Evolutionary conservation across 1,140 invertebrate species (phyloP), one percentile per base, ranked within the genome.

Genomic region (Reticulitermes speratus): DNA sequence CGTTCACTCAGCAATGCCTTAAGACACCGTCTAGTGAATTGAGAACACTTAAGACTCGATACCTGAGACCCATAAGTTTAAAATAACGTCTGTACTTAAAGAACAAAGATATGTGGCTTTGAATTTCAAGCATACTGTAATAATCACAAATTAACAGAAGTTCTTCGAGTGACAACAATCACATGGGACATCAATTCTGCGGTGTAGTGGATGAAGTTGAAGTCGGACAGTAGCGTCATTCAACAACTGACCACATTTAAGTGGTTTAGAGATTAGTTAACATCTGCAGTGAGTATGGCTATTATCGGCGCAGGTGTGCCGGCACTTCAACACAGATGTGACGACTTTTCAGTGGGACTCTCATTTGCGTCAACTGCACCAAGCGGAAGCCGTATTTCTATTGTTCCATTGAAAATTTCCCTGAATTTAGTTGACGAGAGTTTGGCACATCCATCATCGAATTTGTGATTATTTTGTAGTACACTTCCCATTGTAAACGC

Each of bases 371-470:
- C 65, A 75, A 75, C 25, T 30, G 14, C 7, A 75, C 8, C 65
- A 75, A 75, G 65, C 25, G 65, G n/a, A 25, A 30, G 65, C n/a
- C 1, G 14, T 75, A 75, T 30, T 25, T 75, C 65, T 75, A 75
- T 75, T 75, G 65, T 75, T 75, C 65, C 65, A 75, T 75, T 75
- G 6, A 30, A 75, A 75, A 75, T 2, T 75, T 75, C 65, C 25
- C 25, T 75, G 65, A 75, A 75, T 30, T 75, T 75, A 75, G 65
- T 75, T 75, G n/a, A n/a, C 65, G 65, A 75, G 25, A 75, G 65
- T 75, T 75, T 75, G n/a, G n/a, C 7, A 75, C 65, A 75, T 75
- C n/a, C n/a, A 75, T 75, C 65, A 75, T 75, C 14, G n/a, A 75
- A 75, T 75, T 14, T 30, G n/a, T 75, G 65, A 75, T 75, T 25